Base-by-base conservation (phyloP, 2,888 invertebrate genomes). In the Pollenia amentaria region DNA sequence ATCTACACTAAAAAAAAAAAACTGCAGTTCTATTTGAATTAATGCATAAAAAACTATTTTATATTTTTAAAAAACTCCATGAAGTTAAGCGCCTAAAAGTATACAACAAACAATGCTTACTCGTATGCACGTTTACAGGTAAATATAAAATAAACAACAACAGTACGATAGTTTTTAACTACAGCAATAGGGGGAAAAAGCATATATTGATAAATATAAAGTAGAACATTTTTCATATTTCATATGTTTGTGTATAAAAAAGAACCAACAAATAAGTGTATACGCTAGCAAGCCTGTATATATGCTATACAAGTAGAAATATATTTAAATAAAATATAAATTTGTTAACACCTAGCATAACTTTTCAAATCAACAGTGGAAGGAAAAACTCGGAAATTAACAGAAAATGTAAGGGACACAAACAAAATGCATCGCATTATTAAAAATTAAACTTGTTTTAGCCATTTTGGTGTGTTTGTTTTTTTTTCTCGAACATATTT, bases 31-130 rank as follows among this genome's bases (percentile, higher is more conserved):
- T 18, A 55, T 18, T 7, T n/a, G 14, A 57, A 60, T 60, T 75
- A 40, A 57, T 60, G 67, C 67, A 75, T 60, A 60, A 73, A 42
- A 72, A 73, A 38, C 12, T 18, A 9, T 51, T 42, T 48, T 62
- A 4, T 18, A 38, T 38, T 51, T 62, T 12, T 21, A 65, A 40
- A 48, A 29, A 69, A 42, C n/a, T 8, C 11, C 48, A 75, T 21
- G 10, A 82, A 75, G 65, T 60, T 75, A 69, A 75, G 82, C 88
- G 83, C 89, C 88, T 89, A 88, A 89, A 89, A 88, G 83, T 88
- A 82, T 83, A 86, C 89, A 88, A 89, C 88, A 89, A 89, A 89
- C 65, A 67, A 72, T 18, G 18, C n/a, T 4, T 16, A 9, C 57
- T 10, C 16, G 21, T 21, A 64, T 10, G 16, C 21, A 53, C 3